Evolutionary conservation across 2,888 invertebrate species (phyloP).

Genomic region (Altica lythri): DNA sequence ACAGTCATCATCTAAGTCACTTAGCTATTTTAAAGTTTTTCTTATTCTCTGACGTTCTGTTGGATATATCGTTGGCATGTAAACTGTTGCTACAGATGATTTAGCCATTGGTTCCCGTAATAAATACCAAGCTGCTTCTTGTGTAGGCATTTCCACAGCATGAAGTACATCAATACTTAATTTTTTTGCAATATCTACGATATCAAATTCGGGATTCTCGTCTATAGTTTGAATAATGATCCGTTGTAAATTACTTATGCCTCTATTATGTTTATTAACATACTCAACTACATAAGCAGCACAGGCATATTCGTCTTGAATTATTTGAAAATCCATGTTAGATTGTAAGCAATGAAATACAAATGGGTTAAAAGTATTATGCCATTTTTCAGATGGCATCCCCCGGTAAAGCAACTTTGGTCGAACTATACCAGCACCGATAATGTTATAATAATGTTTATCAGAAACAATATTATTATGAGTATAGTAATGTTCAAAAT

Average conservation of each 20-base stretch:
- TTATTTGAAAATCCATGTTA: conserved; percentile 53
- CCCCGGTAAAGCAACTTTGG: background rate
- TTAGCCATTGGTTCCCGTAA: conserved; percentile 55
- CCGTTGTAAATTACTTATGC: conserved; percentile 49
- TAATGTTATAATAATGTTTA: conserved; percentile 41
- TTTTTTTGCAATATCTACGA: conserved; percentile 35
- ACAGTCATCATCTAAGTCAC: conserved; percentile 44
- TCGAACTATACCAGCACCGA: conserved; percentile 29
- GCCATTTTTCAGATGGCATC: conserved; percentile 49
- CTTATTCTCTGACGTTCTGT: conserved; percentile 49
- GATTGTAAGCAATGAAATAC: conserved; percentile 46
- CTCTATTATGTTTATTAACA: conserved; percentile 52
- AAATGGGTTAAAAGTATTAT: conserved; percentile 54
- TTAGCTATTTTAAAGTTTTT: conserved; percentile 48
- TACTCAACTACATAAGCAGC: conserved; percentile 55
- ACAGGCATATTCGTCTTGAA: conserved; percentile 54
- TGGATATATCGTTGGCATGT: conserved; percentile 53
- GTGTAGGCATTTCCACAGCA: conserved; percentile 35
- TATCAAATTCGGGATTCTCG: conserved; percentile 50
- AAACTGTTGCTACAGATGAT: conserved; percentile 44
- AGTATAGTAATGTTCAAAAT: conserved; percentile 36
- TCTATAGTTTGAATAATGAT: conserved; percentile 46
- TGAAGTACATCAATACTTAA: conserved; percentile 42
- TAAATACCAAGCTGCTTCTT: conserved; percentile 52
- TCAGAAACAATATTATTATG: conserved; percentile 32